A percentile compares a stretch with the other conserved stretches of the same genome.
Evolutionary conservation across 2,888 invertebrate genomes (phyloP).

Genomic region (Lithophane ornitopus): DNA sequence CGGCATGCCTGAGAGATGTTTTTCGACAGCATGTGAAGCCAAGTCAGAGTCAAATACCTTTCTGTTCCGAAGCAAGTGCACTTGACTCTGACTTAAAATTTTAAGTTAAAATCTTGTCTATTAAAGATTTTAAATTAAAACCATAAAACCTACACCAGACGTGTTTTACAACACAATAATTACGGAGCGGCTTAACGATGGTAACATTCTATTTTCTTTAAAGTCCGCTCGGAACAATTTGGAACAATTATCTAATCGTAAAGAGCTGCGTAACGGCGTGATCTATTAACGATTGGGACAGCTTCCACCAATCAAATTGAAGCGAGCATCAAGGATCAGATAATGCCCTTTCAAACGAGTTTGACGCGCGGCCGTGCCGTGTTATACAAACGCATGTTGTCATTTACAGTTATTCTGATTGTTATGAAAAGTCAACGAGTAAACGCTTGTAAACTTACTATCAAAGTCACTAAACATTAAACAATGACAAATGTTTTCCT

Average conservation of each 20-base stretch:
- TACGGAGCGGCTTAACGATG: constrained; percentile 27
- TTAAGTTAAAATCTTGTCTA: no score
- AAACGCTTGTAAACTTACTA: constrained; percentile 10
- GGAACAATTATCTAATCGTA: constrained; percentile 63
- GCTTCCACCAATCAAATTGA: constrained; percentile 48
- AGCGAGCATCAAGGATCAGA: constrained; percentile 14
- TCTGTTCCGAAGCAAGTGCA: background rate
- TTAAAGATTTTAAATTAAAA: constrained; percentile 16
- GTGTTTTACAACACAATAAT: constrained; percentile 45
- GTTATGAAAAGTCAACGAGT: background rate
- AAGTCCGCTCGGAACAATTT: constrained; percentile 38
- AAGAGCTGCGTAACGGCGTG: constrained; percentile 31
- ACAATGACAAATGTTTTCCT: background rate
- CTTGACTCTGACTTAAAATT: no score
- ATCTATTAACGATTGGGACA: constrained; percentile 57
- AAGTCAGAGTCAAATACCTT: background rate
- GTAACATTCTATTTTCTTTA: constrained; percentile 41
- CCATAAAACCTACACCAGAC: constrained; percentile 45
- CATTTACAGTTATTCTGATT: background rate
- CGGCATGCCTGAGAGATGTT: no score
- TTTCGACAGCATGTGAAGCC: no score
- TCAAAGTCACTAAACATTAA: constrained; percentile 7
- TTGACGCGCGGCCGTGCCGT: background rate
- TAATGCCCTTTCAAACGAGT: constrained; percentile 23
- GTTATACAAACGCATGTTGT: background rate